A percentile compares a stretch with the other conserved stretches of the same genome.
phyloP scores from a whole-genome alignment of 2,113 vertebrate species.

The Pedionomus torquatus region DNA sequence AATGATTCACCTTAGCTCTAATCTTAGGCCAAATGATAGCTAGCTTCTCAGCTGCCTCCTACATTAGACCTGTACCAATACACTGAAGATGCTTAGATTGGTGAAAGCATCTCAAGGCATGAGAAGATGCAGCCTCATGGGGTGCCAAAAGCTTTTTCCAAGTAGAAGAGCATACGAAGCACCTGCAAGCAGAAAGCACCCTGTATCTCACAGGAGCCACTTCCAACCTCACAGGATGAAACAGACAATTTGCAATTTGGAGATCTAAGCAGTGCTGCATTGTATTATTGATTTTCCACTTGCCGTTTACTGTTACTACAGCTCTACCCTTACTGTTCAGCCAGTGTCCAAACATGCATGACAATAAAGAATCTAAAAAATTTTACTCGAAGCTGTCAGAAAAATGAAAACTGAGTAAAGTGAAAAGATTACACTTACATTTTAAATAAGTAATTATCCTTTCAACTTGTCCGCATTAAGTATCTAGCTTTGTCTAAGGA shows the following conservation, averaged over 20 bases:
- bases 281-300: not conserved
- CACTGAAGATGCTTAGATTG: not conserved
- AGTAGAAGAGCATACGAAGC: fast-evolving
- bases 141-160: not conserved
- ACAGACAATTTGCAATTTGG: not conserved
- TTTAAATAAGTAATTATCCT: not conserved
- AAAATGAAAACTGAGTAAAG: not conserved
- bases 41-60: not conserved
- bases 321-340: not conserved
- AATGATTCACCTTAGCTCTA: not conserved
- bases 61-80: not conserved
- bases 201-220: not conserved
- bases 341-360: not conserved
- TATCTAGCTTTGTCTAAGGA: not conserved
- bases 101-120: fast-evolving
- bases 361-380: not conserved
- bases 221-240: not conserved
- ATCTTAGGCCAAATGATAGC: not conserved
- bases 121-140: not conserved
- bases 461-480: not conserved
- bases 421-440: not conserved
- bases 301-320: not conserved
- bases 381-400: not conserved
- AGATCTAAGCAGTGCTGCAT: not conserved
- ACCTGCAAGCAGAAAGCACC: not conserved